Conservation (phyloP, 2,797 vertebrate genomes). For the Notolabrus celidotus region DNA sequence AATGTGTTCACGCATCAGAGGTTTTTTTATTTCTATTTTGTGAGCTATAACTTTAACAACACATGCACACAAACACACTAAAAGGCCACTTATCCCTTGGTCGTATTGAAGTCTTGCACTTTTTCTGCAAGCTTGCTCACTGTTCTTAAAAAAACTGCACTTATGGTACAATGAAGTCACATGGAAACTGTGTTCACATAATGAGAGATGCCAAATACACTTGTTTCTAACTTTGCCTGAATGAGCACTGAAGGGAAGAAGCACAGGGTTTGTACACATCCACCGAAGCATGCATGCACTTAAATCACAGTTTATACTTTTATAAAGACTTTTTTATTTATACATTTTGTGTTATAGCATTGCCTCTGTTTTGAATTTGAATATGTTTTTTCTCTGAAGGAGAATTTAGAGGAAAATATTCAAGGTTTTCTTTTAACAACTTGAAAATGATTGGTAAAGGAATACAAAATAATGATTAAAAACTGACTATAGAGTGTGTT, state of each 20-base stretch:
- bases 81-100: slow-evolving; percentile 23
- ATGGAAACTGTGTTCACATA: slow-evolving; percentile 43
- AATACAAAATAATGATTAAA: slow-evolving; percentile 47
- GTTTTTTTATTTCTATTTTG: slow-evolving; percentile 35
- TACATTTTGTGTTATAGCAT: slow-evolving; percentile 52
- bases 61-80: slow-evolving; percentile 30
- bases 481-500: slow-evolving; percentile 38
- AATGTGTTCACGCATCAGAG: slow-evolving; percentile 55
- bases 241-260: slow-evolving; percentile 55
- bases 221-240: slow-evolving; percentile 50
- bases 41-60: slow-evolving; percentile 56
- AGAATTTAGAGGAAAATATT: slow-evolving; percentile 28
- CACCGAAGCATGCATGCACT: slow-evolving; percentile 54
- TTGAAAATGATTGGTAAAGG: slow-evolving; percentile 35
- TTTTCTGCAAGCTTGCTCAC: slow-evolving; percentile 43
- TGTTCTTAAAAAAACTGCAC: slow-evolving; percentile 35
- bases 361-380: slow-evolving; percentile 43
- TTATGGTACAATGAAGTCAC: slow-evolving; percentile 46
- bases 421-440: background rate
- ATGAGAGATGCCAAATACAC: slow-evolving; percentile 64
- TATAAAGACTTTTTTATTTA: slow-evolving; percentile 42
- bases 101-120: slow-evolving; percentile 41
- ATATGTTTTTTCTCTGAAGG: slow-evolving; percentile 46
- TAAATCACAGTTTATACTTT: slow-evolving; percentile 51
- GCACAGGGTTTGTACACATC: slow-evolving; percentile 33